A percentile compares a stretch with the other conserved stretches of the same genome.
phyloP scores from a whole-genome alignment of 2,113 vertebrate species.

The Channa argus region DNA sequence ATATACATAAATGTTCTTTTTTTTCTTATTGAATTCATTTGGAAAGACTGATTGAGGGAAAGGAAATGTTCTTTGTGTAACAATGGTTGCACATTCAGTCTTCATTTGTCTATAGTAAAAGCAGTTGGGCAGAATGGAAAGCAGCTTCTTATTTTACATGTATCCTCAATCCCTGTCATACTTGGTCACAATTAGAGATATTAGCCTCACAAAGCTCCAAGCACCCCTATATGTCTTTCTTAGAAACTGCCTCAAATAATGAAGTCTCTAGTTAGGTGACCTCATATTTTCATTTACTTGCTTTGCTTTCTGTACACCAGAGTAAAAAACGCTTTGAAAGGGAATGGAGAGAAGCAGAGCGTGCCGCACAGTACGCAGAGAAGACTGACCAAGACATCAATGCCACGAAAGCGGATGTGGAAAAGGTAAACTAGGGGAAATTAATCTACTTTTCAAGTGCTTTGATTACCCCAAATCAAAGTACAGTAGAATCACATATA shows the following conservation, averaged over 20 bases:
- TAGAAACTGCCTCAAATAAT: too few relatives aligned
- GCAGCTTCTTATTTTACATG: constrained; percentile 12
- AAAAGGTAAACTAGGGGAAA: constrained; percentile 82
- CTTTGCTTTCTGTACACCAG: constrained; percentile 62
- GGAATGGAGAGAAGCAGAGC: constrained; percentile 91
- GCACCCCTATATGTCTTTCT: too few relatives aligned
- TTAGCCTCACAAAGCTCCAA: too few relatives aligned
- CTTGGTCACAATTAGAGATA: too few relatives aligned
- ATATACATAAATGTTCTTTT: neutral
- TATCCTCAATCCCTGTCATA: constrained; percentile 8
- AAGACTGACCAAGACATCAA: constrained; percentile 91
- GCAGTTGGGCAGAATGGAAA: constrained; percentile 30
- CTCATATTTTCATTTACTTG: constrained; percentile 27
- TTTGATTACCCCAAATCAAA: neutral
- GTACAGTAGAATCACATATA: neutral
- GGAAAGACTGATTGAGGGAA: neutral
- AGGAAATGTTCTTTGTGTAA: neutral
- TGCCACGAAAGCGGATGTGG: constrained; percentile 92
- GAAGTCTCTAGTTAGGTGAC: too few relatives aligned
- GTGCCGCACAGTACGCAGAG: constrained; percentile 86
- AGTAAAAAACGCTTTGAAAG: constrained; percentile 93
- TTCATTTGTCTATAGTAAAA: constrained; percentile 57
- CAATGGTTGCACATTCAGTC: constrained; percentile 3
- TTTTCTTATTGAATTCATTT: constrained; percentile 2
- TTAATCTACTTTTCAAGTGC: neutral